A percentile compares a stretch with the other conserved stretches of the same genome.
phyloP scores from a whole-genome alignment of 2,888 invertebrate genomes.

The Euclidia mi region DNA sequence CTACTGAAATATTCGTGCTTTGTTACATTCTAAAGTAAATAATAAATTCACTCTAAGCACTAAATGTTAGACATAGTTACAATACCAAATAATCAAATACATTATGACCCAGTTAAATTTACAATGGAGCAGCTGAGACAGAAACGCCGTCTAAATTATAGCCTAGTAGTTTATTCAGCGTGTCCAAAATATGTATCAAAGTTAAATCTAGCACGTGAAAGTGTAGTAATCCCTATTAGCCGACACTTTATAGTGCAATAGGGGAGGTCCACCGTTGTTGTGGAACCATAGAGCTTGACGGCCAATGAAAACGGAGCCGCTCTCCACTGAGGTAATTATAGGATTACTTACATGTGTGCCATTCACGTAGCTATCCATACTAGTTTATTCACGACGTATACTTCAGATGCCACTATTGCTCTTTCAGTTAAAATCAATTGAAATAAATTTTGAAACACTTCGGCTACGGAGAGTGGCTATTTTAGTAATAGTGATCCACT shows the following conservation, averaged over 20 bases:
- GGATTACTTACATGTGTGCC: slow-evolving; percentile 79
- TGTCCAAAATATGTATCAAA: slow-evolving; percentile 65
- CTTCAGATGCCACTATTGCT: too few relatives aligned
- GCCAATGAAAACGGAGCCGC: slow-evolving; percentile 83
- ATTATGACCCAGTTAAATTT: slow-evolving; percentile 8
- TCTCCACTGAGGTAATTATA: slow-evolving; percentile 81
- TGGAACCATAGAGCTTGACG: slow-evolving; percentile 84
- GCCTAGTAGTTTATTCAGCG: slow-evolving; percentile 46
- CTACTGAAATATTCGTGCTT: too few relatives aligned
- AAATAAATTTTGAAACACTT: too few relatives aligned
- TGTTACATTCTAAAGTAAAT: too few relatives aligned
- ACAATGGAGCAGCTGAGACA: slow-evolving; percentile 6
- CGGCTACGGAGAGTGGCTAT: too few relatives aligned
- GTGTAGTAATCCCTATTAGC: slow-evolving; percentile 86
- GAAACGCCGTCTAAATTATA: slow-evolving; percentile 3
- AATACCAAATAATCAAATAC: neutral
- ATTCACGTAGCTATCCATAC: slow-evolving; percentile 42
- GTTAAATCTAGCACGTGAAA: slow-evolving; percentile 75
- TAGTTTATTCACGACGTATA: too few relatives aligned
- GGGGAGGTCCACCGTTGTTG: slow-evolving; percentile 75
- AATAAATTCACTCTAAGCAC: too few relatives aligned
- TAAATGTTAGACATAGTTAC: too few relatives aligned
- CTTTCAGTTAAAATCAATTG: too few relatives aligned
- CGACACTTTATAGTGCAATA: slow-evolving; percentile 83
- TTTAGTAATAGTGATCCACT: too few relatives aligned